Conservation (phyloP, 2,797 vertebrate species). For the Smutsia temminckii region DNA sequence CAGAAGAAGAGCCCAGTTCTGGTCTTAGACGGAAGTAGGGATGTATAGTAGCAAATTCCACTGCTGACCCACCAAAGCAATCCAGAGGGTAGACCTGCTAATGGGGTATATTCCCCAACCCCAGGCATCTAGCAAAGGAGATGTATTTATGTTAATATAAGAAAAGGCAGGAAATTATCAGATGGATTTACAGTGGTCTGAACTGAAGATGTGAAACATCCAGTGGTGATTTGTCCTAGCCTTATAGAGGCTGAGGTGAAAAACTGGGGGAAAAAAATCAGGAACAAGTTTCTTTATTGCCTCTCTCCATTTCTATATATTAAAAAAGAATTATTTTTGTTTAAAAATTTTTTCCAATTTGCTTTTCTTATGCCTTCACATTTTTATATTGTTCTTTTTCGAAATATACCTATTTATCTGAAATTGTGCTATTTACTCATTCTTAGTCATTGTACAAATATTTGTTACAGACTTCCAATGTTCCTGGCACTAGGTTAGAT, state of each 20-base stretch:
- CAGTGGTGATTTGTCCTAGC: not conserved
- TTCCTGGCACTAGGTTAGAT: not conserved
- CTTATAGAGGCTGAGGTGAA: not conserved
- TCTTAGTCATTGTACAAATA: not conserved
- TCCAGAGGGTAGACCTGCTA: not conserved
- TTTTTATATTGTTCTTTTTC: not conserved
- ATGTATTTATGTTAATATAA: not conserved
- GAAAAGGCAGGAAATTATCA: not conserved
- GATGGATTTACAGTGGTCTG: not conserved
- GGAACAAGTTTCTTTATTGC: not conserved
- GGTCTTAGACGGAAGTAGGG: not conserved
- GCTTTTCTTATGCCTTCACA: not conserved
- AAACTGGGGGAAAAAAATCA: not conserved
- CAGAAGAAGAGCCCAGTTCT: not conserved
- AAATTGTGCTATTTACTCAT: not conserved
- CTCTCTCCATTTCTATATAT: not conserved
- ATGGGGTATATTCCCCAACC: not conserved
- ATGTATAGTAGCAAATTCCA: not conserved
- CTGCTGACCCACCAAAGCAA: not conserved
- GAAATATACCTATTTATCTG: not conserved
- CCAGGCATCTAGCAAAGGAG: not conserved
- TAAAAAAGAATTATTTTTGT: not conserved
- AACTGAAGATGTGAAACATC: not conserved
- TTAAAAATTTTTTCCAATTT: not conserved
- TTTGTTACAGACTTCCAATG: not conserved